Conservation (phyloP, 1,140 invertebrate genomes). For the Centruroides sculpturatus region DNA sequence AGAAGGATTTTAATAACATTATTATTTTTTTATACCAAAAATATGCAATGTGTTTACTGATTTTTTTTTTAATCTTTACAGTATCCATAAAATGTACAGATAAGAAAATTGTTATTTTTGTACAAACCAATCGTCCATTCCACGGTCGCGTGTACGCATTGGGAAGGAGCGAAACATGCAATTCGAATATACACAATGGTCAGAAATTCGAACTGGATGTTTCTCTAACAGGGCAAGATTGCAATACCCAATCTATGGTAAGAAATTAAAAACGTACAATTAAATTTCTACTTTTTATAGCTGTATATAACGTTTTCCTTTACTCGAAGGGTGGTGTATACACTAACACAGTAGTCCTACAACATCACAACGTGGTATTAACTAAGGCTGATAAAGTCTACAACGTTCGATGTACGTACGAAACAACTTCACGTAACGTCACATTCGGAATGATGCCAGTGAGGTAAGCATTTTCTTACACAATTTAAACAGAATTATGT, state of each 20-base stretch:
- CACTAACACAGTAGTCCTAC: slow-evolving; percentile 84
- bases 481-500: too few species aligned
- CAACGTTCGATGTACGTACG: slow-evolving; percentile 91
- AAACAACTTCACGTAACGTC: slow-evolving; percentile 91
- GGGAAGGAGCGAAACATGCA: slow-evolving; percentile 83
- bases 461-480: slow-evolving; percentile 35
- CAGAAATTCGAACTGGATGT: slow-evolving; percentile 80
- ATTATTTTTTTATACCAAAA: too few species aligned
- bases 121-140: slow-evolving; percentile 81
- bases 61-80: background rate
- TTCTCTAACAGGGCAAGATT: slow-evolving; percentile 86
- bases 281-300: too few species aligned
- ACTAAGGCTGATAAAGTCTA: slow-evolving; percentile 94
- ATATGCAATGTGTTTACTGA: too few species aligned
- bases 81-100: slow-evolving; percentile 89
- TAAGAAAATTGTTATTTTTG: slow-evolving; percentile 79
- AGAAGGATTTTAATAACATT: too few species aligned
- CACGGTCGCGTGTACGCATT: slow-evolving; percentile 86
- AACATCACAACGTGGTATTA: slow-evolving; percentile 91
- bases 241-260: slow-evolving; percentile 54
- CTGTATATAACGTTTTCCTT: too few species aligned
- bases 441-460: slow-evolving; percentile 96
- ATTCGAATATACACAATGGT: slow-evolving; percentile 81
- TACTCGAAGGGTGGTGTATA: slow-evolving; percentile 68
- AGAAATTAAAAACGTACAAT: slow-evolving; percentile 1